These are phyloP conservation scores for Plemyria rubiginata DNA, from an alignment of 2,888 invertebrate species.

Conservation along the genomic window DNA sequence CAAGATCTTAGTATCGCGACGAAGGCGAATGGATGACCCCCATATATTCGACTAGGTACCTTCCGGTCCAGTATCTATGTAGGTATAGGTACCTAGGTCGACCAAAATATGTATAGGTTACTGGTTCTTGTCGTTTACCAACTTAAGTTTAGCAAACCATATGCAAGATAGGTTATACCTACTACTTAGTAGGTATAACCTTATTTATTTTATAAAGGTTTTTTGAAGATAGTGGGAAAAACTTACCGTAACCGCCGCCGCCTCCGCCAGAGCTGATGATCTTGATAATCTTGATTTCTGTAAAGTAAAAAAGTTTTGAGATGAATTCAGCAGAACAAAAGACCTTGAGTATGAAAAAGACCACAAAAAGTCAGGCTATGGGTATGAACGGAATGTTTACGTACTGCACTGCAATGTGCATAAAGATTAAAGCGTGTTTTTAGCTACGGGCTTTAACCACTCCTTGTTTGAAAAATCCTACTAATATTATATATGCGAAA, in stretches of 20 bases:
- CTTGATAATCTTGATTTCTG: conserved; percentile 73
- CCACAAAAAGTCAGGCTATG: no score
- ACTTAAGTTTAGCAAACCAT: no score
- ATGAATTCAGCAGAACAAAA: not conserved
- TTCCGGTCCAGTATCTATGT: not conserved
- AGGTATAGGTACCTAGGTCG: not conserved
- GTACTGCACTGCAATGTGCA: no score
- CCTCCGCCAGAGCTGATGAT: conserved; percentile 66
- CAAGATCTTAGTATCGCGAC: conserved; percentile 37
- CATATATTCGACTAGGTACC: conserved; percentile 22
- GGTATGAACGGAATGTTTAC: no score
- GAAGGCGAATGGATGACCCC: conserved; percentile 52
- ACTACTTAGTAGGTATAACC: no score
- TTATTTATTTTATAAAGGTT: not conserved
- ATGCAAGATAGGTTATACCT: no score
- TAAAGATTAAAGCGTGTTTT: no score
- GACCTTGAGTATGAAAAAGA: no score
- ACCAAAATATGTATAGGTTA: not conserved
- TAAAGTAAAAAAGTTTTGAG: conserved; percentile 26
- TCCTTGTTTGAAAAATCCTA: no score
- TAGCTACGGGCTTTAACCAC: no score
- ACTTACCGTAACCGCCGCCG: conserved; percentile 60
- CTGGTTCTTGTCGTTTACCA: not conserved
- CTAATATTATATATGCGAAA: no score
- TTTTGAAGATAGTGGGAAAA: not conserved